Evolutionary conservation across 2,113 vertebrate species (phyloP).

Genomic region (Pelobates fuscus): DNA sequence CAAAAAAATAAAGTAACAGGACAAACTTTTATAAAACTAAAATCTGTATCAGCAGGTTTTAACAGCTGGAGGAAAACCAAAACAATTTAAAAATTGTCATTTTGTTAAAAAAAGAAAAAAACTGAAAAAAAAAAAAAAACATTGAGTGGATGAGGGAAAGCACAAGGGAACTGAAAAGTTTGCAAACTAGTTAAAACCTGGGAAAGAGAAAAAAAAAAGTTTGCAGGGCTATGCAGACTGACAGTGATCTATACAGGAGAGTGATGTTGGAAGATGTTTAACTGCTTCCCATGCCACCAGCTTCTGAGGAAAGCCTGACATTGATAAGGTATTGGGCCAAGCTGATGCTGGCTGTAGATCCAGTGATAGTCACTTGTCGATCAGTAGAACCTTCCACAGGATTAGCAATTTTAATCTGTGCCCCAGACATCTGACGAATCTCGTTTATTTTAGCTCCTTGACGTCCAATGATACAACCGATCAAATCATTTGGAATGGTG

Average conservation of each 20-base stretch:
- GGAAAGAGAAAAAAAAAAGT: slow-evolving; percentile 51
- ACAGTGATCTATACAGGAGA: slow-evolving; percentile 35
- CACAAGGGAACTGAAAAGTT: slow-evolving; percentile 80
- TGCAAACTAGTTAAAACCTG: slow-evolving; percentile 84
- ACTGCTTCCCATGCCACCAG: slow-evolving; percentile 95
- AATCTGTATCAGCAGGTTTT: slow-evolving; percentile 75
- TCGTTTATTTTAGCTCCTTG: no score
- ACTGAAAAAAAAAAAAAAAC: slow-evolving; percentile 78
- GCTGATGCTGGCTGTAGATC: slow-evolving; percentile 96
- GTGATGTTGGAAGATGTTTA: slow-evolving; percentile 82
- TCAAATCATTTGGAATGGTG: slow-evolving; percentile 99
- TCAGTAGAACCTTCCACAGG: slow-evolving; percentile 95
- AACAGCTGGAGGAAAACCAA: slow-evolving; percentile 82
- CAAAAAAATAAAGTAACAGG: slow-evolving; percentile 68
- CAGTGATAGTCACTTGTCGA: slow-evolving; percentile 97
- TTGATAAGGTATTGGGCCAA: slow-evolving; percentile 98
- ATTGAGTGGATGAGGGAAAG: slow-evolving; percentile 74
- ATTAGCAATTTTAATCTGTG: no score
- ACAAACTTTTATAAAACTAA: slow-evolving; percentile 78
- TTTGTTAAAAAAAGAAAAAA: slow-evolving; percentile 55
- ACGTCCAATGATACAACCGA: no score
- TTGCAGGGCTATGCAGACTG: slow-evolving; percentile 77
- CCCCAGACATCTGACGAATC: no score
- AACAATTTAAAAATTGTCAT: slow-evolving; percentile 68
- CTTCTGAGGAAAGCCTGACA: slow-evolving; percentile 97